Base-by-base conservation (phyloP, 2,113 vertebrate genomes). In the Dipodomys ordii region DNA sequence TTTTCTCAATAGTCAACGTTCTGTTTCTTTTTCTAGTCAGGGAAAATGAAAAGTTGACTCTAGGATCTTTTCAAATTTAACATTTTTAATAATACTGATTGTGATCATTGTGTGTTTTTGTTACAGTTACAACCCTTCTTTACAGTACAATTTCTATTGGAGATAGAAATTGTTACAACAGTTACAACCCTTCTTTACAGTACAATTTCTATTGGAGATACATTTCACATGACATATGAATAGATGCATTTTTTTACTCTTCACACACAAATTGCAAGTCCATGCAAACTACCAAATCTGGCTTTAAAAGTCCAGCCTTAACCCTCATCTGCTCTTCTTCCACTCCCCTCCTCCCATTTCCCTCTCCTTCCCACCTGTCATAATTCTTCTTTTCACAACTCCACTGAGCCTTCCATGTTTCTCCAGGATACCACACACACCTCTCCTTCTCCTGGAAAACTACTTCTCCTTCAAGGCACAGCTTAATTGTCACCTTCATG, bases 401-500 rank as follows among this genome's bases (percentile, higher is more conserved):
- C 44, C n/a, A 62, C 82, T 77, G 65, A 92, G 77, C 81, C 78
- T 87, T 87, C 82, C 53, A 69, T 1, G 0, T 74, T 78, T 87
- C 65, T 95, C 68, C 87, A 92, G 60, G 87, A 84, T 89, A 69
- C 32, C 46, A 44, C 72, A 32, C 35, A 89, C 23, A 72, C 32
- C 62, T 89, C 67, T 83, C 88, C 32, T 94, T 69, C 84, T 94
- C 85, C 90, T 92, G 67, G 83, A 95, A 95, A 96, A 83, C 69
- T 88, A 46, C 74, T 92, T 32, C 69, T 85, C 46, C 65, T 90
- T 92, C 57, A 44, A 87, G 35, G 73, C 32, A 91, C n/a, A 87
- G 72, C 60, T 91, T 97, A 84, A 88, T 92, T 96, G 77, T 94
- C 53, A 95, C 83, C 87, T 92, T 96, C 67, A 32, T 68, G 67